A percentile compares a stretch with the other conserved stretches of the same genome.
Evolutionary conservation across 2,888 invertebrate genomes (phyloP).

Genomic region (Alentia gelatinosa): DNA sequence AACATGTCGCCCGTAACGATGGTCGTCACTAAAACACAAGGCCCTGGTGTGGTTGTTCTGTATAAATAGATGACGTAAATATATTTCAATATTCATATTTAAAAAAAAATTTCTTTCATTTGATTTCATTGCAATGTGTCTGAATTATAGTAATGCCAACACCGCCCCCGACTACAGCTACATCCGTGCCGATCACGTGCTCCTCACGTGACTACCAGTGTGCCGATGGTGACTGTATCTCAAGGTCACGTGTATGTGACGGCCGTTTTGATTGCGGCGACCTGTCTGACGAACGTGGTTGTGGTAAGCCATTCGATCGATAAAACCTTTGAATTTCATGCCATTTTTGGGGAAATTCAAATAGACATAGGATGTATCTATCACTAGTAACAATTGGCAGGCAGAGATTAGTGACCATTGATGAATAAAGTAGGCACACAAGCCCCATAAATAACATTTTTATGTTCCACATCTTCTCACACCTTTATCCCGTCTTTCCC

Average conservation of each 20-base stretch:
- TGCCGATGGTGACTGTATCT: background rate
- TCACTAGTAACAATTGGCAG: background rate
- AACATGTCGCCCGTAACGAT: no score
- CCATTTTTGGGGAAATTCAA: background rate
- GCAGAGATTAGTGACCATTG: no score
- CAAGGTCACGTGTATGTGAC: background rate
- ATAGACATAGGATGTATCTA: background rate
- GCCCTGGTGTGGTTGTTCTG: no score
- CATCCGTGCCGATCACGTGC: background rate
- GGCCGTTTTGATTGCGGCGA: constrained; percentile 19
- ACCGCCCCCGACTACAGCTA: no score
- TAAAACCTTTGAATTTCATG: background rate
- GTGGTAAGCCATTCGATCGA: background rate
- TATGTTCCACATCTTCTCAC: no score
- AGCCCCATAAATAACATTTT: no score
- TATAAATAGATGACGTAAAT: no score
- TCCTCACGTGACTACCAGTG: background rate
- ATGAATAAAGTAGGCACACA: no score
- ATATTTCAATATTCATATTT: background rate
- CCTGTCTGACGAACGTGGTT: background rate
- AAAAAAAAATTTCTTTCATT: background rate
- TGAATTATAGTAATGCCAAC: no score
- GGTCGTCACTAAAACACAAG: no score
- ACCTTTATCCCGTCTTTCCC: no score
- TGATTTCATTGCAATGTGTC: background rate